A percentile compares a stretch with the other conserved stretches of the same genome.
Evolutionary conservation across 2,113 vertebrate genomes (phyloP).

Genomic region (Petrocephalus zakoni): DNA sequence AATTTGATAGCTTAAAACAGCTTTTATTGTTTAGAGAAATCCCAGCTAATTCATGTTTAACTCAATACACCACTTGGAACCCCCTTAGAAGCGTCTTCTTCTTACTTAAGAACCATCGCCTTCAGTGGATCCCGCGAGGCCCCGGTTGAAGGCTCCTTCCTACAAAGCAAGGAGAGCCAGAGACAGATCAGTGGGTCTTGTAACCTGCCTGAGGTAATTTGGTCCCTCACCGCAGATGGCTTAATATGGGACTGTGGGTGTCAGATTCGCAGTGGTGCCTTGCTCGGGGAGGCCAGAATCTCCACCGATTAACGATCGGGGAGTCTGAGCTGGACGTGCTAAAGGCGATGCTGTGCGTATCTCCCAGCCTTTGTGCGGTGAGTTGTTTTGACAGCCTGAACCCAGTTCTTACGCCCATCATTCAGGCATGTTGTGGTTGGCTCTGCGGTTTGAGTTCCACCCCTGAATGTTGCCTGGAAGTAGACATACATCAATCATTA

Average conservation of each 20-base stretch:
- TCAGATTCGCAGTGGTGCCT: neutral
- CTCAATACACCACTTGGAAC: neutral
- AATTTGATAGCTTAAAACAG: neutral
- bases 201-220: neutral
- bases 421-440: slow-evolving; percentile 22
- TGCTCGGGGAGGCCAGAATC: neutral
- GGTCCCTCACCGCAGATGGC: neutral
- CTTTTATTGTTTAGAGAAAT: neutral
- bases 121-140: neutral
- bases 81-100: neutral
- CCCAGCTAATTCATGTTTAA: neutral
- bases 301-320: neutral
- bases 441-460: neutral
- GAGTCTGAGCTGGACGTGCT: neutral
- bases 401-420: neutral
- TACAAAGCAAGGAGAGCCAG: neutral
- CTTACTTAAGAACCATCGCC: neutral
- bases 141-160: neutral
- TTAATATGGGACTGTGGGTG: neutral
- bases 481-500: slow-evolving; percentile 13
- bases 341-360: neutral
- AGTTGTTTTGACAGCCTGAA: slow-evolving; percentile 26
- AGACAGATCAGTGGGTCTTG: neutral
- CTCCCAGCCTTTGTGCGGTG: neutral
- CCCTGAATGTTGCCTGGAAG: neutral